Percentiles rank a stretch among this genome's conserved stretches.
Evolutionary conservation across 2,888 invertebrate species (phyloP).

Genomic region (Brachyopa scutellaris): DNA sequence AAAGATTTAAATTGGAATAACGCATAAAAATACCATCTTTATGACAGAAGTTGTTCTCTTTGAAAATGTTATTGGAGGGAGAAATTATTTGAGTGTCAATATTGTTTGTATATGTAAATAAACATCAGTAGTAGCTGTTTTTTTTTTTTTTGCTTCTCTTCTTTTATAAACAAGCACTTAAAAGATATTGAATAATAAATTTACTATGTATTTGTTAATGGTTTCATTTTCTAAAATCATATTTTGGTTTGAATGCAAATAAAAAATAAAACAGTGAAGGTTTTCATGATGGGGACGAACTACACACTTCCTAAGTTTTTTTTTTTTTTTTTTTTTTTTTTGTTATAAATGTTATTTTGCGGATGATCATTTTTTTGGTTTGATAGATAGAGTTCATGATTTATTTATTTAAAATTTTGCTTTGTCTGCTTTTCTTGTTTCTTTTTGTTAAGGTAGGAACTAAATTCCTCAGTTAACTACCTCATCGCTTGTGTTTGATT

Average conservation of each 20-base stretch:
- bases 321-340: conserved; percentile 22
- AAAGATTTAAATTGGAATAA: conserved; percentile 29
- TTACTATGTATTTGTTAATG: conserved; percentile 26
- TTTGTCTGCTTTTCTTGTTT: conserved; percentile 55
- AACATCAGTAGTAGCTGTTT: conserved; percentile 23
- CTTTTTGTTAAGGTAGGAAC: conserved; percentile 57
- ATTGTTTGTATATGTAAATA: not conserved
- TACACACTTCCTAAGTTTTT: conserved; percentile 59
- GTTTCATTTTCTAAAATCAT: conserved; percentile 43
- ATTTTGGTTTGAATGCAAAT: conserved; percentile 54
- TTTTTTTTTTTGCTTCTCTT: conserved; percentile 16
- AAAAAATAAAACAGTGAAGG: conserved; percentile 9
- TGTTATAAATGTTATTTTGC: conserved; percentile 22
- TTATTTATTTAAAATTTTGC: conserved; percentile 38
- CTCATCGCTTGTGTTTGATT: conserved; percentile 58
- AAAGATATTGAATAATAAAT: conserved; percentile 33
- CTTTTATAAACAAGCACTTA: conserved; percentile 38
- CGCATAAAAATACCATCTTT: conserved; percentile 26
- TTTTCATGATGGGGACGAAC: conserved; percentile 27
- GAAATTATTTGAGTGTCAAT: conserved; percentile 33
- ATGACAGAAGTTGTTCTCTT: conserved; percentile 47
- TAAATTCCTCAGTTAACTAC: conserved; percentile 66
- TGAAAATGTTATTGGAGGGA: conserved; percentile 21
- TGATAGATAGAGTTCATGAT: conserved; percentile 21
- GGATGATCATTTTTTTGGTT: conserved; percentile 22